phyloP scores from a whole-genome alignment of 2,113 vertebrate species.

The Apteryx mantelli region DNA sequence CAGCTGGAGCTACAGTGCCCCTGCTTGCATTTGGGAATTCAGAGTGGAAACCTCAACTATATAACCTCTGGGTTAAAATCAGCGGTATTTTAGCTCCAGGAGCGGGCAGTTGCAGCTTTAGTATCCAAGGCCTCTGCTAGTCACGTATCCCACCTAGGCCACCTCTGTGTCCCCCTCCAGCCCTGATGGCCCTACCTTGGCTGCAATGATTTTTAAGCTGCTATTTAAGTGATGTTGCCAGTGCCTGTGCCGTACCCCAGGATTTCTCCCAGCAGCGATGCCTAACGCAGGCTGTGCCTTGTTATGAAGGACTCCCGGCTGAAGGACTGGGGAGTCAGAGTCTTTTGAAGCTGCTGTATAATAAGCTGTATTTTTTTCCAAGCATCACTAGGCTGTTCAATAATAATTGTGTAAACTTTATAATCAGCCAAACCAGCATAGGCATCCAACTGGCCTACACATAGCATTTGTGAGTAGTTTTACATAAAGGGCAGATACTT shows the following conservation, averaged over 20 bases:
- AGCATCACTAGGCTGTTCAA: constrained; percentile 1
- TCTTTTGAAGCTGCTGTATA: constrained; percentile 39
- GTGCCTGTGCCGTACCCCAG: neutral
- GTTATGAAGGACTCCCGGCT: neutral
- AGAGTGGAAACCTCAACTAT: neutral
- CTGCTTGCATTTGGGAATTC: neutral
- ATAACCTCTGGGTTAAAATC: neutral
- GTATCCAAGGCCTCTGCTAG: neutral
- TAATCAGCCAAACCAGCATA: neutral
- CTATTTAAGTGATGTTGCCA: accelerated
- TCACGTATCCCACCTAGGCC: accelerated
- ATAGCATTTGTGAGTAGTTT: constrained; percentile 27
- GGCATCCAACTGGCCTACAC: neutral
- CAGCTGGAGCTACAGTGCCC: neutral
- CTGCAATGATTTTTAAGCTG: neutral
- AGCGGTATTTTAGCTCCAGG: neutral
- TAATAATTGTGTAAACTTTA: constrained; percentile 45
- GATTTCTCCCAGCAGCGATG: neutral
- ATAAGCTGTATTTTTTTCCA: constrained; percentile 5
- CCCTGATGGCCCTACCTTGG: neutral
- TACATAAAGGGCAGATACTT: constrained; percentile 19
- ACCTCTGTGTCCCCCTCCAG: accelerated
- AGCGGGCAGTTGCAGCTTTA: neutral
- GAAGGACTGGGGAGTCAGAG: neutral
- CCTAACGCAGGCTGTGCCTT: neutral